These are phyloP conservation scores for Eretmocerus hayati DNA, from an alignment of 2,888 invertebrate species.

Conservation along the genomic window DNA sequence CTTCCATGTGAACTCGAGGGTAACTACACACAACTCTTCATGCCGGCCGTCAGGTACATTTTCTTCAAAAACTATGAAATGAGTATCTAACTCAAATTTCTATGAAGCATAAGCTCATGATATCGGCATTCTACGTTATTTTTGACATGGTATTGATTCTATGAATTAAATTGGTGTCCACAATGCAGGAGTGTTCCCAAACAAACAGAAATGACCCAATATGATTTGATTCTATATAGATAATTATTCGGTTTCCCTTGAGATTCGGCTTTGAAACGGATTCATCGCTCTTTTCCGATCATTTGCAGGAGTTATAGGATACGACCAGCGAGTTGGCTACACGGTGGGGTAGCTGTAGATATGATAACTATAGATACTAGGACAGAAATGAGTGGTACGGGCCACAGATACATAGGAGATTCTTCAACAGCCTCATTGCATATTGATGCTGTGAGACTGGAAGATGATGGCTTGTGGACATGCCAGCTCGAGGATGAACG, in stretches of 20 bases:
- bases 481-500: slow-evolving; percentile 61
- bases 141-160: no score
- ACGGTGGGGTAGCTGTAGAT: slow-evolving; percentile 40
- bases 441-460: slow-evolving; percentile 54
- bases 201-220: no score
- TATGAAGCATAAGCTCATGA: no score
- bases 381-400: slow-evolving; percentile 45
- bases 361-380: slow-evolving; percentile 45
- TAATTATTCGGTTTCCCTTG: no score
- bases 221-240: no score
- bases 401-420: slow-evolving; percentile 44
- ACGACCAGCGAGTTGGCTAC: slow-evolving; percentile 43
- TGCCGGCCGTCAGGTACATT: slow-evolving; percentile 41
- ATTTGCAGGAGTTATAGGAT: slow-evolving; percentile 39
- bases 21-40: slow-evolving; percentile 39
- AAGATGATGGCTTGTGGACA: slow-evolving; percentile 66
- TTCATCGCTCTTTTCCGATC: no score
- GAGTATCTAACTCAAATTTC: no score
- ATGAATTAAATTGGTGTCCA: no score
- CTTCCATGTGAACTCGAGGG: slow-evolving; percentile 43
- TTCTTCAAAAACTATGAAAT: no score
- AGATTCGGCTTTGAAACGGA: no score
- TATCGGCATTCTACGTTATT: no score
- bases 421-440: slow-evolving; percentile 46
- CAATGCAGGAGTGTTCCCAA: no score